Evolutionary conservation across 1,140 invertebrate genomes (phyloP), one percentile per base, ranked within the genome.

Genomic region (Hyles euphorbiae): DNA sequence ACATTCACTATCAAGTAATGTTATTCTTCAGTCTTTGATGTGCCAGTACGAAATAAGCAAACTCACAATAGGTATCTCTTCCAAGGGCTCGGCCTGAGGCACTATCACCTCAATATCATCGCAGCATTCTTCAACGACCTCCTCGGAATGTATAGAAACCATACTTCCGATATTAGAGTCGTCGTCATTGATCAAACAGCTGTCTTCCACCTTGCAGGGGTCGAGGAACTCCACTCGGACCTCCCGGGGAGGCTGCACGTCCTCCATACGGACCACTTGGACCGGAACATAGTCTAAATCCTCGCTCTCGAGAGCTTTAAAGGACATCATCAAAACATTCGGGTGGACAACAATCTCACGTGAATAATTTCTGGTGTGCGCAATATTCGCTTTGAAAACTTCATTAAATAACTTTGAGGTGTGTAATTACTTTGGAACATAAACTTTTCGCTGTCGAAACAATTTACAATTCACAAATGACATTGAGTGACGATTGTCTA

Each of bases 121-220:
- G 34, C 67, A 67, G 6, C 55, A 12, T 32, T 65, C 44, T n/a
- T 67, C 65, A 0, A 45, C 34, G 2, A 72, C 65, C 3, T 78
- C 76, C 47, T 83, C 80, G 2, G 73, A 69, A 3, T 81, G 60
- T 40, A 85, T 76, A 1, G 76, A 81, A 33, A 83, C 78, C 72
- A 85, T 81, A 61, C 76, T 78, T 0, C 75, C 79, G 11, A 82
- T 78, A 34, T 81, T 77, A n/a, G 73, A 77, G 40, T 82, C 74
- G 3, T 81, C 77, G 55, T 79, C 78, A 22, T 65, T 53, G 2
- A 74, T 61, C 0, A 74, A 53, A 43, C 68, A 74, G 9, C 72
- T 67, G 48, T 66, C 72, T 12, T 66, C 68, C 47, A 70, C 71
- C 0, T 68, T 54, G 64, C 60, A 72, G 1, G 68, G 71, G 45